Base-by-base conservation (phyloP, 2,113 vertebrate species). In the Perca schrenkii region DNA sequence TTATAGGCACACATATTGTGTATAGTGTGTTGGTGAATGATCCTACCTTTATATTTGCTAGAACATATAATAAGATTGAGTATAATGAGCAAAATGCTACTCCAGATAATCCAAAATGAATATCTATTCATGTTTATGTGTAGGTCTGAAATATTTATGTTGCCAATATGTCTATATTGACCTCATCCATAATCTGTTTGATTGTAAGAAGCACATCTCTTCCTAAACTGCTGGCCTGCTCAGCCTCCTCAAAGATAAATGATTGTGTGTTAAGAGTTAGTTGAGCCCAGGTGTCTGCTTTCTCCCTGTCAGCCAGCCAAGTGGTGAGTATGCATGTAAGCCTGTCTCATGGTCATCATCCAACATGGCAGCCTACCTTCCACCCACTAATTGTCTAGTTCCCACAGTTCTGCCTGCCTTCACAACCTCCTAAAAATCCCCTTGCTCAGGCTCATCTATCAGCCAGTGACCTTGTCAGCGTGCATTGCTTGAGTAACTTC, bases 401-500 rank as follows among this genome's bases (percentile, higher is more conserved):
- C 93, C 94, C 95, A 95, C 92, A 93, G 90, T 92, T 89, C 90
- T 86, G 83, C 66, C 84, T 82, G 82, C 89, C 84, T 88, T 88
- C 85, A 82, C 85, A 88, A 89, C 86, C 84, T 88, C 92, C 80
- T 85, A 91, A 91, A 91, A 91, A 92, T 91, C 91, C 93, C 90
- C 93, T 86, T 58, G 84, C 86, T 88, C 81, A 84, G 88, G 76
- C 88, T 94, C 91, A 91, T 95, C 90, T 94, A 93, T 94, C 91
- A 95, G 84, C 60, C 93, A 92, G 75, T 94, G 91, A 94, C 93
- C 94, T 94, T 95, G 92, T 93, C 91, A 94, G 89, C 78, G 76
- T 56, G 84, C 79, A 77, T 88, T 70, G 80, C 91, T 89, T 92
- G 90, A 95, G 74, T 90, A 90, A 93, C 86, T 92, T 91, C 70